Evolutionary conservation across 1,140 invertebrate species (phyloP).

Genomic region (Araneus ventricosus): DNA sequence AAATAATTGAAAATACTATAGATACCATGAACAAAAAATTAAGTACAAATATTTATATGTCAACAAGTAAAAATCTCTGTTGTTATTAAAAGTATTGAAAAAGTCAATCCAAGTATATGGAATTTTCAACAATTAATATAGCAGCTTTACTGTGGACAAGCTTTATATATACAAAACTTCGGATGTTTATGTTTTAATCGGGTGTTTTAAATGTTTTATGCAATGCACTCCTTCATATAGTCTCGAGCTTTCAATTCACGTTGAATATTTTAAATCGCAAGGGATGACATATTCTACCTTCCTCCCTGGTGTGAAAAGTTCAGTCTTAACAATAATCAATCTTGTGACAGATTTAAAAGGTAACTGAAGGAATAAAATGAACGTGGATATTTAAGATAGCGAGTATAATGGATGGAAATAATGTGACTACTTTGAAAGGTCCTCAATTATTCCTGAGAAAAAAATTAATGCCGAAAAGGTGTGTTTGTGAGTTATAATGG

Average conservation of each 20-base stretch:
- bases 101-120: too few relatives aligned
- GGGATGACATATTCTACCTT: background rate
- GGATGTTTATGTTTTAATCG: background rate
- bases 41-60: too few relatives aligned
- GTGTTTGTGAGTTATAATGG: background rate
- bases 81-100: too few relatives aligned
- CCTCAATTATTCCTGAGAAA: background rate
- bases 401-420: background rate
- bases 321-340: constrained; percentile 35
- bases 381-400: background rate
- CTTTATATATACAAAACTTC: background rate
- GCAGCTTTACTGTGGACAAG: too few relatives aligned
- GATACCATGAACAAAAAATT: too few relatives aligned
- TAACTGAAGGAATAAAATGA: constrained; percentile 25
- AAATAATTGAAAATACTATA: too few relatives aligned
- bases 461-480: background rate
- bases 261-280: background rate
- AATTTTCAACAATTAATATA: too few relatives aligned
- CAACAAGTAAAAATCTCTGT: too few relatives aligned
- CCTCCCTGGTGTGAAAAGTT: background rate
- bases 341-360: constrained; percentile 28
- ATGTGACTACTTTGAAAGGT: background rate
- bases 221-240: background rate
- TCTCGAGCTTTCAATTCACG: background rate
- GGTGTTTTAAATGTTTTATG: background rate